phyloP scores from a whole-genome alignment of 2,888 invertebrate species.

The Lumbricus terrestris region DNA sequence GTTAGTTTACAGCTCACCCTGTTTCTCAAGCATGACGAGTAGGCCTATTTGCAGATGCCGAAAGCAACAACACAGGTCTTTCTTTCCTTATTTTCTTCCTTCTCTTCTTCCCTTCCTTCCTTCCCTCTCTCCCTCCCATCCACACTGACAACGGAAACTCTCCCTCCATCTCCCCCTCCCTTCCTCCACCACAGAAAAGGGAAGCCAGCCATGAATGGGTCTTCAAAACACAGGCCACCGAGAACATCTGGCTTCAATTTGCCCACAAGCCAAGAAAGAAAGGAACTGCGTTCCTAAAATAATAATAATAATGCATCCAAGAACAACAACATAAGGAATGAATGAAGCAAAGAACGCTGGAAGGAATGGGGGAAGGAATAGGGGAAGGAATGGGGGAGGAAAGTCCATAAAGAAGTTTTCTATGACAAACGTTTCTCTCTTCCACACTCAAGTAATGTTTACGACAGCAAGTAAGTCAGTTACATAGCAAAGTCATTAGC shows the following conservation, averaged over 20 bases:
- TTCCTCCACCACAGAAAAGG: background rate
- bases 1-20: background rate
- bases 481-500: background rate
- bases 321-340: background rate
- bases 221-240: background rate
- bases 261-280: background rate
- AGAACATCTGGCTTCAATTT: background rate
- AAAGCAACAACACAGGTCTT: background rate
- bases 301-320: background rate
- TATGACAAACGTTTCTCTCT: background rate
- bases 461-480: background rate
- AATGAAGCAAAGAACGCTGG: background rate
- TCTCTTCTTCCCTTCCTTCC: no score
- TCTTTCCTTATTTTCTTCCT: no score
- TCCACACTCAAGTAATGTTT: background rate
- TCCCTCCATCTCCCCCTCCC: background rate
- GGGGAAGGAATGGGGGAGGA: background rate
- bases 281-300: background rate
- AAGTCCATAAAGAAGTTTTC: background rate
- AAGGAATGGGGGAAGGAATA: background rate
- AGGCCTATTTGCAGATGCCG: background rate
- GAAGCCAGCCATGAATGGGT: background rate
- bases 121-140: background rate
- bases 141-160: no score
- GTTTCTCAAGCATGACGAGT: background rate